Evolutionary conservation across 2,113 vertebrate genomes (phyloP), one percentile per base, ranked within the genome.

Genomic region (Cavia aperea): DNA sequence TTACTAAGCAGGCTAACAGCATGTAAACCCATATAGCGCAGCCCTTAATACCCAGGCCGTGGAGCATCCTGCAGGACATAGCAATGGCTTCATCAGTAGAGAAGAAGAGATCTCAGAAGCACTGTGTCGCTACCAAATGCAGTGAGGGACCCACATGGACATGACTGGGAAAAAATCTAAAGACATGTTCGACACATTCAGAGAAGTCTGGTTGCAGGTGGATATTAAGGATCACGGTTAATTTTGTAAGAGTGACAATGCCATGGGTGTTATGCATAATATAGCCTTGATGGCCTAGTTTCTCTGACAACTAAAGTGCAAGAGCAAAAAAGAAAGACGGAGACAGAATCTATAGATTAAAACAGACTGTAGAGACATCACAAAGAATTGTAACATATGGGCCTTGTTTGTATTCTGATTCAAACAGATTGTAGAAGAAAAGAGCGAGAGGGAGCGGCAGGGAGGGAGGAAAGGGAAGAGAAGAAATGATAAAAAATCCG

Each of bases 341-440:
- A 43, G 43, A 87, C 1, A 33, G 82, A 77, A 6, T 36, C 60
- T 63, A 43, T 15, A 79, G 86, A 62, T 91, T 51, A 79, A 94
- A 93, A 86, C 86, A 92, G 95, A 81, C 79, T 73, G 81, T 39
- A 91, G 87, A 88, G 68, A 39, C 26, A 46, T 51, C 43, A 58
- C 86, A 87, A 94, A 68, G 66, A 33, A 88, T 54, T 62, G 78
- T 10, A 68, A 79, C 93, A 93, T 92, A 92, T n/a, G 83, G 91
- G 88, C 68, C 86, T 89, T 86, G 75, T 86, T 93, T 90, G 73
- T 63, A 68, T 75, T 65, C 78, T 70, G 86, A 93, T 54, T 89
- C 86, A 29, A 73, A 92, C 86, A 91, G 82, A 92, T 88, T 85
- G 46, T 51, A 70, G 78, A 89, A 95, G 56, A 75, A 62, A 94